phyloP scores from a whole-genome alignment of 2,888 invertebrate species.

The Eumacrocentrus americanus region DNA sequence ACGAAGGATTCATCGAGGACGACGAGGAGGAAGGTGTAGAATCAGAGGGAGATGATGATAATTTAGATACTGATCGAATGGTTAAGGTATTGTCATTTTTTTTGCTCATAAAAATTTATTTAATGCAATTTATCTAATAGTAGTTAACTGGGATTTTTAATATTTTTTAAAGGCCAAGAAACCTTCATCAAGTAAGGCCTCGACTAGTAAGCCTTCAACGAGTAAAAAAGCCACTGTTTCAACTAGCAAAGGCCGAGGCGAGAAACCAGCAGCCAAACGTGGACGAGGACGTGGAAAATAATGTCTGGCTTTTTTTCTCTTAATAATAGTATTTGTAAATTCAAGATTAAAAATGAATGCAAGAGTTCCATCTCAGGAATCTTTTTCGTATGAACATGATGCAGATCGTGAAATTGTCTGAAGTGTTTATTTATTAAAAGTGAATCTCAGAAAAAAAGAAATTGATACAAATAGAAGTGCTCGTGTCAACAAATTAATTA shows the following conservation, averaged over 20 bases:
- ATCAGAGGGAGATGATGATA: conserved; percentile 67
- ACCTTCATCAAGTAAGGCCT: neutral
- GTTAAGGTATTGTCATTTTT: conserved; percentile 70
- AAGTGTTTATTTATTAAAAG: neutral
- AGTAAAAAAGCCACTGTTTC: conserved; percentile 14
- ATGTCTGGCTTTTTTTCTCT: conserved; percentile 26
- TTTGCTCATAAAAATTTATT: too few relatives aligned
- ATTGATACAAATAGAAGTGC: neutral
- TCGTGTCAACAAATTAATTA: too few relatives aligned
- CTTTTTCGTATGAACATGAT: neutral
- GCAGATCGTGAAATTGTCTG: neutral
- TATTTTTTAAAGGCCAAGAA: conserved; percentile 35
- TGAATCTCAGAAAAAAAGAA: neutral
- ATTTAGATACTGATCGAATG: conserved; percentile 75
- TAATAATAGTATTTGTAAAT: too few relatives aligned
- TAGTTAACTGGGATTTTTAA: neutral
- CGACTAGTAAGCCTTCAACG: conserved; percentile 8
- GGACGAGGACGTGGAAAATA: conserved; percentile 48
- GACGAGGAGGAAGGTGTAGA: conserved; percentile 58
- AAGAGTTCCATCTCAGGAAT: neutral
- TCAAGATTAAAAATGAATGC: too few relatives aligned
- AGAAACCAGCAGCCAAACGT: conserved; percentile 39
- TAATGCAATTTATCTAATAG: conserved; percentile 10
- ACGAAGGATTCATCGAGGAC: conserved; percentile 59
- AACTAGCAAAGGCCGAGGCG: conserved; percentile 31